Evolutionary conservation across 2,888 invertebrate genomes (phyloP), one percentile per base, ranked within the genome.

Genomic region (Cheilosia grossa): DNA sequence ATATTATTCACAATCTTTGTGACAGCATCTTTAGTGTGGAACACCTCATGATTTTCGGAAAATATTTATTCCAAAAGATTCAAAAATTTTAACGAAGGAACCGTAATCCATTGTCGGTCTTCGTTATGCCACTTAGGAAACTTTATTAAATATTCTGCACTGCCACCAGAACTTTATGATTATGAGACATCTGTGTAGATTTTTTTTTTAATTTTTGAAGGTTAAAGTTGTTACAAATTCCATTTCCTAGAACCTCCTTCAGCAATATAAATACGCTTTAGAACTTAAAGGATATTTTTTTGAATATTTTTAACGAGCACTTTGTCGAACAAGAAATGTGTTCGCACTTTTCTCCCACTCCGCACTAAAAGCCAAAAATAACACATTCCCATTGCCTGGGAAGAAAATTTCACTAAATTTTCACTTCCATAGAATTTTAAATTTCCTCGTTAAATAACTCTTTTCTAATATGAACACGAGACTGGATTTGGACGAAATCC

Each of bases 381-480:
- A 86, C 78, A 75, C 82, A 64, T 75, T 74, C 74, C 64, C 66
- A 82, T 82, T 86, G 82, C 86, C 86, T 86, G 86, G 86, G 86
- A 79, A 63, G 67, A 82, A 79, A 78, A 54, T 82, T 66, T 72
- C 73, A 75, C 51, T 74, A 47, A 67, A 47, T 47, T 47, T 47
- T 47, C 9, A 19, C 19, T 47, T 47, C 17, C 17, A 47, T 47
- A 9, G 9, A 19, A 47, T 47, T 47, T 47, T 1, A 37, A 13
- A 13, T 13, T 37, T 37, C 7, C 2, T 9, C 4, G 37, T 37
- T 44, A 15, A 37, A 53, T 9, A 61, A 51, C 40, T 51, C 19
- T 15, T 70, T 72, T 51, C 27, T 59, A 21, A 40, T 30, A 53
- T 13, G 33, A 13, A 27, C 15, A 6, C 2, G 17, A 54, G 53